Percentiles rank a stretch among this genome's conserved stretches.
Conservation (phyloP, 2,888 invertebrate species). For the Mermis nigrescens region DNA sequence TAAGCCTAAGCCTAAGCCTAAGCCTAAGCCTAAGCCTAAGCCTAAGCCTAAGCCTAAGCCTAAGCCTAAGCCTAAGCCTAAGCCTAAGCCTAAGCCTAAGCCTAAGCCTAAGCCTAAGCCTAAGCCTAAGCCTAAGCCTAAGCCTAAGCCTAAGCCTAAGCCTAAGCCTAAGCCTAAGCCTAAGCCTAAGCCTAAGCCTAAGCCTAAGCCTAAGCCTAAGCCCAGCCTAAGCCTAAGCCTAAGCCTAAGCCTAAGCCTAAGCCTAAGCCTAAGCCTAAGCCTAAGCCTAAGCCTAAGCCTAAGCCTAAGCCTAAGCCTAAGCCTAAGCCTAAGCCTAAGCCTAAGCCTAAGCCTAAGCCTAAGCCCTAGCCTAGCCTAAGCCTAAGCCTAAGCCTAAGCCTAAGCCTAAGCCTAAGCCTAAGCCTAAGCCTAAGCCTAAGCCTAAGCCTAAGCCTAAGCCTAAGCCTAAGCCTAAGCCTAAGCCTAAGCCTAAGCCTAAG, state of each 20-base stretch:
- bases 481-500: no score
- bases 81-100: not conserved
- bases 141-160: conserved; percentile 6
- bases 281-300: conserved; percentile 1
- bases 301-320: not conserved
- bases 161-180: conserved; percentile 6
- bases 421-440: no score
- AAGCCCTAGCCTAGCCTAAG: not conserved
- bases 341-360: conserved; percentile 5
- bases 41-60: not conserved
- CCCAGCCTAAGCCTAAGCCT: conserved; percentile 4
- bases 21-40: not conserved
- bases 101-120: not conserved
- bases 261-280: conserved; percentile 5
- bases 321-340: conserved; percentile 2
- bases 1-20: not conserved
- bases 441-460: no score
- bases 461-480: no score
- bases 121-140: conserved; percentile 6
- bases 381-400: not conserved
- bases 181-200: conserved; percentile 6
- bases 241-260: conserved; percentile 4
- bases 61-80: not conserved
- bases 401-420: not conserved
- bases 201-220: conserved; percentile 4